These are phyloP conservation scores for Pemphigus obesinymphae DNA, from an alignment of 1,140 invertebrate genomes.

Conservation along the genomic window DNA sequence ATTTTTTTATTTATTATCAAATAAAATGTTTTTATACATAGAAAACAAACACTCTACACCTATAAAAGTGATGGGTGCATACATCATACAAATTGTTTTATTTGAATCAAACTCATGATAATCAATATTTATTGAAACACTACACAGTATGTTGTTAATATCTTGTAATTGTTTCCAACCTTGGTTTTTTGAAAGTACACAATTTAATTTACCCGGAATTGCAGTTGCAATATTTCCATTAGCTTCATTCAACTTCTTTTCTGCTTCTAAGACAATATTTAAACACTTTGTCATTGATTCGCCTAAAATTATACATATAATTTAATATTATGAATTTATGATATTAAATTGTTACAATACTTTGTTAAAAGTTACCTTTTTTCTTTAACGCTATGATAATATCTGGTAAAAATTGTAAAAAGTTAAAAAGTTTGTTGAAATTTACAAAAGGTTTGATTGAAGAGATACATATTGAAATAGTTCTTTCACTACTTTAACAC, in stretches of 20 bases:
- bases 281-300: not conserved
- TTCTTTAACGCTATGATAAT: not conserved
- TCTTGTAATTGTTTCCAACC: not conserved
- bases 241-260: not conserved
- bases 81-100: not conserved
- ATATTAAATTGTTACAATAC: not conserved
- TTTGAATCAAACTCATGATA: not conserved
- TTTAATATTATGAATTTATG: not conserved
- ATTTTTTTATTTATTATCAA: no score
- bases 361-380: not conserved
- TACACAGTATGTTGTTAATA: not conserved
- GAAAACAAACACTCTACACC: not conserved
- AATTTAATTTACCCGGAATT: not conserved
- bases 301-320: not conserved
- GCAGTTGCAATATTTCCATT: not conserved
- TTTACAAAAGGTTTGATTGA: no score
- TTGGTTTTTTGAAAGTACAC: not conserved
- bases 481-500: not conserved
- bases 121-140: not conserved
- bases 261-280: not conserved
- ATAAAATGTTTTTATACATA: no score
- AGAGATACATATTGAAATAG: not conserved
- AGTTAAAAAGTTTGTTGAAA: not conserved
- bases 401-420: not conserved
- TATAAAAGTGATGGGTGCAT: not conserved